Percentiles rank a stretch among this genome's conserved stretches.
These are phyloP conservation scores for Ammodytes dubius DNA, from an alignment of 2,113 vertebrate species.

Conservation along the genomic window DNA sequence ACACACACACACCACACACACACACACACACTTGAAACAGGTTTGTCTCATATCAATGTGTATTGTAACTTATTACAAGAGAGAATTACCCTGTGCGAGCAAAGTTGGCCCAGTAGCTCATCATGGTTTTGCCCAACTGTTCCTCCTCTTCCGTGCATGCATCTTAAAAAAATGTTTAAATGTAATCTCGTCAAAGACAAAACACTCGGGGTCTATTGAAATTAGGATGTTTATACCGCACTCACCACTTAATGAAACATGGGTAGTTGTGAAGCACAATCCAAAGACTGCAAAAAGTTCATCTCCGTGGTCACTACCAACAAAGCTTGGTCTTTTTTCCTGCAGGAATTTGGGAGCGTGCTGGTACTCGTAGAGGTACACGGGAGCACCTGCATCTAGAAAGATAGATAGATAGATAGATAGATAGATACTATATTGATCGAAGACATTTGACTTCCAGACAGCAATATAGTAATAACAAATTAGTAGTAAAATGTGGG, in stretches of 20 bases:
- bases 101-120: constrained; percentile 87
- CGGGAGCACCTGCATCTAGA: constrained; percentile 78
- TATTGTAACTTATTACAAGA: too few relatives aligned
- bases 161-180: constrained; percentile 45
- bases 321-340: constrained; percentile 83
- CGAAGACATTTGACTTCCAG: too few relatives aligned
- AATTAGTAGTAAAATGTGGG: constrained; percentile 3
- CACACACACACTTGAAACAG: background rate
- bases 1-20: background rate
- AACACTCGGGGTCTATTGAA: background rate
- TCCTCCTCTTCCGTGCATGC: constrained; percentile 77
- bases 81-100: constrained; percentile 80
- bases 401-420: too few relatives aligned
- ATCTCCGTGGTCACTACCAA: constrained; percentile 88
- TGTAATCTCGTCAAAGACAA: background rate
- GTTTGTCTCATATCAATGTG: too few relatives aligned
- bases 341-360: constrained; percentile 71
- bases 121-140: constrained; percentile 74
- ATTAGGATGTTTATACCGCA: background rate
- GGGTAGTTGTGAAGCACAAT: constrained; percentile 82
- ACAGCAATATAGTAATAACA: too few relatives aligned
- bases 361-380: constrained; percentile 92
- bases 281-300: constrained; percentile 89
- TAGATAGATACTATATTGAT: too few relatives aligned
- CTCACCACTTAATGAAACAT: constrained; percentile 68